Conservation (phyloP, 2,113 vertebrate species). For the Prionailurus viverrinus region DNA sequence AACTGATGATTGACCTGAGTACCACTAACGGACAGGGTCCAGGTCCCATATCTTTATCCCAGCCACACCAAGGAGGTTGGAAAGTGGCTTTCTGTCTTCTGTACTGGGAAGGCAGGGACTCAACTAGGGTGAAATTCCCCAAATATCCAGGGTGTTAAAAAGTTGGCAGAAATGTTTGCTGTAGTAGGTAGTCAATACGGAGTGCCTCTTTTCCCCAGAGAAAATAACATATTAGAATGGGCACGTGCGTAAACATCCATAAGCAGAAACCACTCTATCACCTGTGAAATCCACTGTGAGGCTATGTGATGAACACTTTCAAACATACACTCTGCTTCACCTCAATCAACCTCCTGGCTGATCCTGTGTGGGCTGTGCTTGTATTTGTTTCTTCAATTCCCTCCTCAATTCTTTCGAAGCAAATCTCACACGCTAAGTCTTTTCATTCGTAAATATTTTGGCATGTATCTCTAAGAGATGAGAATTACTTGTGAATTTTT, state of each 20-base stretch:
- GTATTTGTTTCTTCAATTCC: neutral
- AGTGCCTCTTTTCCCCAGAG: neutral
- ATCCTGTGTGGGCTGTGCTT: neutral
- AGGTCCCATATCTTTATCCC: neutral
- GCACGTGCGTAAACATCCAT: neutral
- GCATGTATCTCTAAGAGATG: neutral
- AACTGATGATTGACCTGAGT: neutral
- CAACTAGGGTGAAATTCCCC: neutral
- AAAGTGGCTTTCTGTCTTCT: neutral
- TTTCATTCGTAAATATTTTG: neutral
- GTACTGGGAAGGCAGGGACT: neutral
- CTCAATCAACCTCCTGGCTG: neutral
- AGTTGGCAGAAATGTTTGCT: neutral
- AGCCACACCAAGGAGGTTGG: neutral
- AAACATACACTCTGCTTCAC: neutral
- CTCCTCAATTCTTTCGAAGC: neutral
- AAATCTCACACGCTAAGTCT: neutral
- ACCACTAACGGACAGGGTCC: neutral
- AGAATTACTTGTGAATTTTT: neutral
- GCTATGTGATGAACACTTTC: neutral
- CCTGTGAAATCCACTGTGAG: neutral
- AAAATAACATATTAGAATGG: neutral
- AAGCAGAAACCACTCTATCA: neutral
- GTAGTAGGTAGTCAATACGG: neutral
- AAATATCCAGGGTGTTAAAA: conserved; percentile 1